A percentile compares a stretch with the other conserved stretches of the same genome.
Evolutionary conservation across 2,888 invertebrate species (phyloP).

Genomic region (Strigamia maritima): DNA sequence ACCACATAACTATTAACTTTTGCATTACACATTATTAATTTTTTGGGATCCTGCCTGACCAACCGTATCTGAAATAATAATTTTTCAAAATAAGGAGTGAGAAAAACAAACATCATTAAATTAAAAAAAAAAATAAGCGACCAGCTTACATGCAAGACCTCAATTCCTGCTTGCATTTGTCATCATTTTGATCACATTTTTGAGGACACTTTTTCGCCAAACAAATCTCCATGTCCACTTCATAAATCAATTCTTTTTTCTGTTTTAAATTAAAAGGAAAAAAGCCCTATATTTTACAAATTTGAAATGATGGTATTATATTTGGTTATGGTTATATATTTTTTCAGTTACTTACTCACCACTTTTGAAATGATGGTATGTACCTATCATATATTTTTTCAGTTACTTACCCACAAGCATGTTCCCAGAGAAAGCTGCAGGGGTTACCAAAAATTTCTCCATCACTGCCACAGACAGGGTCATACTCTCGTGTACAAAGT

Average conservation of each 20-base stretch:
- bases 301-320: no score
- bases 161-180: neutral
- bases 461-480: conserved; percentile 16
- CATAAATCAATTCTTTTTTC: neutral
- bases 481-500: neutral
- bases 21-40: no score
- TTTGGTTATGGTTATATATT: no score
- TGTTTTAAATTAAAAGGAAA: neutral
- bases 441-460: neutral
- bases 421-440: neutral
- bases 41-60: no score
- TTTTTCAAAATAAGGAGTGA: neutral
- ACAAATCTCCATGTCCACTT: neutral
- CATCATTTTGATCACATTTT: neutral
- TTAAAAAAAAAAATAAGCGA: neutral
- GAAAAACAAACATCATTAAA: neutral
- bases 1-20: no score
- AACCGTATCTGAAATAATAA: neutral
- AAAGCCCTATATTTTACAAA: neutral
- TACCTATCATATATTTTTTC: no score
- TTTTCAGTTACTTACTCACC: no score
- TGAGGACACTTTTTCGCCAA: neutral
- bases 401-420: conserved; percentile 5
- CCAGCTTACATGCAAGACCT: neutral
- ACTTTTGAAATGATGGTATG: no score